Conservation (phyloP, 1,140 invertebrate species). For the Gryon sp. region DNA sequence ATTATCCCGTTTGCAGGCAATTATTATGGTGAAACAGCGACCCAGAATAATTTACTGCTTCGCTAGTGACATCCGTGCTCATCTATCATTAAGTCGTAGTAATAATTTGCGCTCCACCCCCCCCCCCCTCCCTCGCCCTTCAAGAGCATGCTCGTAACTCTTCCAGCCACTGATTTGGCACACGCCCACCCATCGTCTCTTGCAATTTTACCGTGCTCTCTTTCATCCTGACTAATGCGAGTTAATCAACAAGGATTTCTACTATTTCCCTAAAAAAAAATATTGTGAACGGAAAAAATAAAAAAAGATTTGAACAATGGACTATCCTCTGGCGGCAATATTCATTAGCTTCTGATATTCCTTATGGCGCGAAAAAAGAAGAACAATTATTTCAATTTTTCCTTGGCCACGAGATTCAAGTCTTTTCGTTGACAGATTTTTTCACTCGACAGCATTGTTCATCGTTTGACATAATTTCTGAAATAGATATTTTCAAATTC, state of each 20-base stretch:
- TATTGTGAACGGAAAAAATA: slow-evolving; percentile 18
- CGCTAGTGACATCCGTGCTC: slow-evolving; percentile 48
- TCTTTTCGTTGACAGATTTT: slow-evolving; percentile 6
- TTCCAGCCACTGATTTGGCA: slow-evolving; percentile 58
- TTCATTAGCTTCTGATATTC: slow-evolving; percentile 40
- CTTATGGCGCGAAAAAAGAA: not conserved
- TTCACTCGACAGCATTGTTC: slow-evolving; percentile 17
- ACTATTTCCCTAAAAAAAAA: slow-evolving; percentile 24
- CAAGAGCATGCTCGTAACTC: slow-evolving; percentile 57
- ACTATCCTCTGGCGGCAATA: slow-evolving; percentile 9
- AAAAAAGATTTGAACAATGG: slow-evolving; percentile 22
- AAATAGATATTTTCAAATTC: slow-evolving; percentile 17
- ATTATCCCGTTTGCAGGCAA: slow-evolving; percentile 49
- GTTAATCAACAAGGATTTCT: slow-evolving; percentile 61
- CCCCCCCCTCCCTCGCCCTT: slow-evolving; percentile 41
- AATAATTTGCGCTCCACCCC: slow-evolving; percentile 61
- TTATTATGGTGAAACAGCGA: slow-evolving; percentile 51
- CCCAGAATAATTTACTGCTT: slow-evolving; percentile 52
- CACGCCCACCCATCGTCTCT: slow-evolving; percentile 51
- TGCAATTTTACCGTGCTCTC: slow-evolving; percentile 46
- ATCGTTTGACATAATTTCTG: slow-evolving; percentile 25
- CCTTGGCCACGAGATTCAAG: slow-evolving; percentile 6
- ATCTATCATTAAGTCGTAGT: slow-evolving; percentile 61
- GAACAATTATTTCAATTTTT: slow-evolving; percentile 25
- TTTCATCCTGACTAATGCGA: slow-evolving; percentile 56